Evolutionary conservation across 2,113 vertebrate genomes (phyloP).

Genomic region (Lampris megalopsis): DNA sequence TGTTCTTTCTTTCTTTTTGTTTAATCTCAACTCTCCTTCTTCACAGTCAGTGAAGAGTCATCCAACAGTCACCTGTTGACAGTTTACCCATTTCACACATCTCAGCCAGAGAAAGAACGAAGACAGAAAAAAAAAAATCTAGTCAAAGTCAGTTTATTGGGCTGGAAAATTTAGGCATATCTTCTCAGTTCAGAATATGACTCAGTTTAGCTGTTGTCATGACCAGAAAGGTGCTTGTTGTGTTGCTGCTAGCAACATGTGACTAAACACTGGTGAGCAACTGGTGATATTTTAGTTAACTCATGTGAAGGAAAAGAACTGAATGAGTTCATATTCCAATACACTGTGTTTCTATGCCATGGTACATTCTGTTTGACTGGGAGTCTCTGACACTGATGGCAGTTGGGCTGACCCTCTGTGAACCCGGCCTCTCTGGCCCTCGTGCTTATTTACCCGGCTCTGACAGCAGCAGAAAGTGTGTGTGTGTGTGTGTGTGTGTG

Average conservation of each 20-base stretch:
- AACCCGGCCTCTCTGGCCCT: conserved; percentile 1
- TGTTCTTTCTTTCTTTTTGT: background rate
- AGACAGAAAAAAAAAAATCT: conserved; percentile 1
- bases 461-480: background rate
- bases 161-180: conserved; percentile 9
- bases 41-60: conserved; percentile 22
- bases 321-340: background rate
- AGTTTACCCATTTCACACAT: conserved; percentile 20
- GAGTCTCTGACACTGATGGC: background rate
- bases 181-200: conserved; percentile 38
- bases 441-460: conserved; percentile 15
- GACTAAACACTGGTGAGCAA: conserved; percentile 39
- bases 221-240: conserved; percentile 30
- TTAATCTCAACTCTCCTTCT: background rate
- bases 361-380: background rate
- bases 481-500: background rate
- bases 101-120: conserved; percentile 13
- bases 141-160: background rate
- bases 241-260: conserved; percentile 67
- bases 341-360: background rate
- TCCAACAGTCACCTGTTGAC: conserved; percentile 28
- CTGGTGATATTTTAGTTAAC: conserved; percentile 7
- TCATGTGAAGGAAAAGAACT: background rate
- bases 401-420: background rate
- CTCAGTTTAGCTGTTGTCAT: conserved; percentile 41